Base-by-base conservation (phyloP, 2,113 vertebrate genomes). In the Harpagus bidentatus region DNA sequence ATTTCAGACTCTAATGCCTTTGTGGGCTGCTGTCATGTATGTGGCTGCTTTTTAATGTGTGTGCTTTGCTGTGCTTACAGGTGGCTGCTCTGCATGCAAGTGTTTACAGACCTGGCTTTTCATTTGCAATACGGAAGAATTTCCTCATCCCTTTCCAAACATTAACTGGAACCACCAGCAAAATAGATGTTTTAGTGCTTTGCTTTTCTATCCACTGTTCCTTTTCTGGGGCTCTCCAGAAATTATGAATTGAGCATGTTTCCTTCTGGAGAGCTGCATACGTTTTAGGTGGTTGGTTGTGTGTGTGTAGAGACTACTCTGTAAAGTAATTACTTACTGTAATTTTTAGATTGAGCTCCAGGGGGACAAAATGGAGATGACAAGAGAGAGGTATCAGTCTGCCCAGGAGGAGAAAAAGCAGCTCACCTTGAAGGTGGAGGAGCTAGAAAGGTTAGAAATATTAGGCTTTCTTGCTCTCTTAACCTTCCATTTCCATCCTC, bases 311-410 rank as follows among this genome's bases (percentile, higher is more conserved):
- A 86, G 86, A 90, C 85, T 77, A 22, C 43, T 82, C 20, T 90
- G 20, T 61, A 43, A 98, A 96, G 61, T 96, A 96, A 97, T 92
- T 96, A 29, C 83, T 94, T 97, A 93, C 92, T 97, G 91, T 97
- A 96, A 96, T 97, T 98, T 98, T 96, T 96, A 99, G 99, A 98
- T 99, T 93, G 99, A 99, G 96, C 98, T 99, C 36, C 99, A 99
- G 97, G 98, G 98, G 82, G 98, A 98, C 97, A 99, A 99, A 97
- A 97, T 98, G 97, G 99, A 99, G 91, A 97, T 99, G 82, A 97
- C 98, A 12, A 98, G 98, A 97, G 98, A 99, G 94, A 99, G 98
- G 95, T 99, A 99, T 96, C 98, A 98, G 56, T 94, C 98, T 45
- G 97, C 99, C 89, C 98, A 99, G 92, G 99, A 99, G 87, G 99